These are phyloP conservation scores for Conopomorpha cramerella DNA, from an alignment of 1,140 invertebrate genomes.

Conservation along the genomic window DNA sequence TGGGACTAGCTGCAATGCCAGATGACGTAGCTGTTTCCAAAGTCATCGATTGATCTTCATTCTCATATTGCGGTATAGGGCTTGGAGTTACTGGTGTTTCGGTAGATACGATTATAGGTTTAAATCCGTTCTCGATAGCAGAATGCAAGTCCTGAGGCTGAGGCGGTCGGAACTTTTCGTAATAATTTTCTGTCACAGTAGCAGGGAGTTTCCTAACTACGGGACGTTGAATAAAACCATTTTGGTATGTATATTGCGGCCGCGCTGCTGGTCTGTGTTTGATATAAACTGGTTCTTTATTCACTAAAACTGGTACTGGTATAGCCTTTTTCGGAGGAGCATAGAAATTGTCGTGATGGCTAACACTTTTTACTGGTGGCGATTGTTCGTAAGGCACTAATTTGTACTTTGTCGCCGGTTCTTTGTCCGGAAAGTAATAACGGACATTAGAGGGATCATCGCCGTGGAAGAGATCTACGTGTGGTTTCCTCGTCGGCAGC, in stretches of 20 bases:
- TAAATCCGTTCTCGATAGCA: slow-evolving; percentile 41
- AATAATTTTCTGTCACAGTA: slow-evolving; percentile 37
- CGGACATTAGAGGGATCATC: slow-evolving; percentile 26
- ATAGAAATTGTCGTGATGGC: slow-evolving; percentile 17
- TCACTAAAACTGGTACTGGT: slow-evolving; percentile 12
- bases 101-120: slow-evolving; percentile 31
- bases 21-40: slow-evolving; percentile 10
- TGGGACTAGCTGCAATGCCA: slow-evolving; percentile 13
- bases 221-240: slow-evolving; percentile 14
- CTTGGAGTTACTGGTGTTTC: slow-evolving; percentile 4
- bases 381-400: slow-evolving; percentile 55
- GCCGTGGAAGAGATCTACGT: slow-evolving; percentile 26
- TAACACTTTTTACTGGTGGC: slow-evolving; percentile 31
- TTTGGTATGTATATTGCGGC: slow-evolving; percentile 25
- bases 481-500: slow-evolving; percentile 22
- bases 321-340: slow-evolving; percentile 18
- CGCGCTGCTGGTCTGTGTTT: slow-evolving; percentile 25
- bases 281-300: slow-evolving; percentile 26
- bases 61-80: slow-evolving; percentile 13
- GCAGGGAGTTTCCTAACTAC: slow-evolving; percentile 26
- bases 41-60: slow-evolving; percentile 8
- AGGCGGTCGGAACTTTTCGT: slow-evolving; percentile 24
- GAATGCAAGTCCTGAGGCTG: slow-evolving; percentile 2
- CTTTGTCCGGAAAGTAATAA: slow-evolving; percentile 41
- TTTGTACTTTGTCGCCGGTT: slow-evolving; percentile 40